Base-by-base conservation (phyloP, 2,888 invertebrate species). In the Pemphredon lugubris region DNA sequence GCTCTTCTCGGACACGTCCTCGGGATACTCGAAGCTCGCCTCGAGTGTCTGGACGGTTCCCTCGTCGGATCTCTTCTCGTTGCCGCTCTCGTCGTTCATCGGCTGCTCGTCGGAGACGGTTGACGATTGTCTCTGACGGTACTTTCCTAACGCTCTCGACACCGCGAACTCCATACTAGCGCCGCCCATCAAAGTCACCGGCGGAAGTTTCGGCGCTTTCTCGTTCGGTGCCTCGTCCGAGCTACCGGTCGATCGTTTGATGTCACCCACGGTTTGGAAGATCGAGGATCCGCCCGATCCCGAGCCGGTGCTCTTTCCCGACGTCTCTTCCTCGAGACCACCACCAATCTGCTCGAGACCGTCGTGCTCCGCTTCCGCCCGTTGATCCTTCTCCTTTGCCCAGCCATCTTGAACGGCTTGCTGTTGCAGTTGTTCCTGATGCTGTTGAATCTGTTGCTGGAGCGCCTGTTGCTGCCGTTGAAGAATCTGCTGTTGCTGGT, bases 81-180 rank as follows among this genome's bases (percentile, higher is more conserved):
- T 90, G 21, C 90, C 90, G 37, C 90, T 90, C 6, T 91, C 91
- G 65, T 93, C 93, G 47, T 89, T 88, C 3, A 84, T 87, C 48
- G 92, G 90, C 84, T 93, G 94, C 73, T 95, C 95, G 82, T 95
- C 94, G 34, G 93, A 93, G 50, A 94, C 91, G 14, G 94, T 93
- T 13, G 94, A 93, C 30, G 94, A 94, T 81, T 95, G 94, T 71
- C 94, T 91, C 77, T 95, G 92, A 45, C 96, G 91, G 86, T 95
- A 96, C 90, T 95, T 95, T 20, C 95, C 96, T 20, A 96, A 90
- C 0, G 96, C 96, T 84, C 96, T 90, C 0, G 96, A 96, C 0
- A 96, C 96, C 0, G 96, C 95, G 89, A 96, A 96, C 86, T 96
- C 96, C 92, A 96, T 95, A 7, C 95, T 94, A 13, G 94, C 93